Evolutionary conservation across 2,888 invertebrate genomes (phyloP).

Genomic region (Drosophila borborema): DNA sequence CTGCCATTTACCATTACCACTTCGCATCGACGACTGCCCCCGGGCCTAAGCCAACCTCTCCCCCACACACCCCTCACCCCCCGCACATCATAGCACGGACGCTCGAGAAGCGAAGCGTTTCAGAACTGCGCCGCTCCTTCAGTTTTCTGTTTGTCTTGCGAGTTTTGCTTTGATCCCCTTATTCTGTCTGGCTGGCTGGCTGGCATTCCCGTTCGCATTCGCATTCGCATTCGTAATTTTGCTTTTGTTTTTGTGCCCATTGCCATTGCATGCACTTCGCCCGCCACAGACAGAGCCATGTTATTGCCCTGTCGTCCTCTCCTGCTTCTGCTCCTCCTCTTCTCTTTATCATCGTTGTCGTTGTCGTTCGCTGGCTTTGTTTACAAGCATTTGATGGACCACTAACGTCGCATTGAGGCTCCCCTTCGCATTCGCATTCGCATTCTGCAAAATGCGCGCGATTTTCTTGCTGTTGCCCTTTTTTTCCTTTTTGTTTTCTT

Average conservation of each 20-base stretch:
- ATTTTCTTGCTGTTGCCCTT: conserved; percentile 45
- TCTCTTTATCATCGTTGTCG: conserved; percentile 16
- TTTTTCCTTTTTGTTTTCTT: not conserved
- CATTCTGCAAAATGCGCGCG: conserved; percentile 66
- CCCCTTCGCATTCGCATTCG: conserved; percentile 31
- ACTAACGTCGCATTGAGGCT: conserved; percentile 70
- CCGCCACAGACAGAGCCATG: conserved; percentile 63
- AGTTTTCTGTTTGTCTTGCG: conserved; percentile 60
- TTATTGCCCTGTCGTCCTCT: conserved; percentile 42
- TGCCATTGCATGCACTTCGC: conserved; percentile 77
- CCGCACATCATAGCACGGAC: too few relatives aligned
- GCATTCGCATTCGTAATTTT: conserved; percentile 42
- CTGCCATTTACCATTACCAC: conserved; percentile 55
- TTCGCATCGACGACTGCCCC: conserved; percentile 43
- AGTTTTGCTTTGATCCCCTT: conserved; percentile 77
- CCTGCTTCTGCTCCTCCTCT: not conserved
- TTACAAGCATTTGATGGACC: conserved; percentile 80
- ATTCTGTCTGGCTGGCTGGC: conserved; percentile 72
- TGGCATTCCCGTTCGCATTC: conserved; percentile 40
- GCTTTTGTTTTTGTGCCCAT: conserved; percentile 73
- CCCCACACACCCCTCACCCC: not conserved
- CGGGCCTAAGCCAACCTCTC: conserved; percentile 25
- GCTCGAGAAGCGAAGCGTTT: conserved; percentile 18
- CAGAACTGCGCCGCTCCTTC: conserved; percentile 38
- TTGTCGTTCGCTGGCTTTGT: conserved; percentile 75